phyloP scores from a whole-genome alignment of 2,888 invertebrate species.

The Hirtodrosophila cameraria region DNA sequence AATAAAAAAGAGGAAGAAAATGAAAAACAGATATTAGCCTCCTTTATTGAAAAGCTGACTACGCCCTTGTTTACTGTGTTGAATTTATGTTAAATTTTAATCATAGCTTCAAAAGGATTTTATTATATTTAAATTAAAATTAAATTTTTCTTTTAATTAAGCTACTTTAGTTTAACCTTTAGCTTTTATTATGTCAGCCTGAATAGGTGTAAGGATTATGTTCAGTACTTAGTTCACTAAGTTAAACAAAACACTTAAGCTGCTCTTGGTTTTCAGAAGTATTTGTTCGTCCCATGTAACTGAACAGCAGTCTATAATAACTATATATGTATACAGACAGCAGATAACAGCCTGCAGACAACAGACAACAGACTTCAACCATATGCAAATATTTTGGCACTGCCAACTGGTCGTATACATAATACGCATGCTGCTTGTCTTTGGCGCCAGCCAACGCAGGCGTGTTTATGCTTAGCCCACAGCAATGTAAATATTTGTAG shows the following conservation, averaged over 20 bases:
- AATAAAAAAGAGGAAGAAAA: too few relatives aligned
- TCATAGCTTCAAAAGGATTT: too few relatives aligned
- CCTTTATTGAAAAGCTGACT: too few relatives aligned
- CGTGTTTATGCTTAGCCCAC: conserved; percentile 15
- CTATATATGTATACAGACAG: conserved; percentile 1
- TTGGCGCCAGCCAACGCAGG: background rate
- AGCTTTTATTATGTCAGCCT: too few relatives aligned
- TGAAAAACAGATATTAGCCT: too few relatives aligned
- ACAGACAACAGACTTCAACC: conserved; percentile 36
- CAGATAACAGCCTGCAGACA: conserved; percentile 6
- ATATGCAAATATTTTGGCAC: conserved; percentile 65
- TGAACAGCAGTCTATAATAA: conserved; percentile 5
- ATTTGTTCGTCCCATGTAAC: conserved; percentile 4
- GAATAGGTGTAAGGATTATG: background rate
- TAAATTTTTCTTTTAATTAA: conserved; percentile 1
- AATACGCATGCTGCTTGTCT: conserved; percentile 39
- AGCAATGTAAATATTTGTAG: conserved; percentile 65
- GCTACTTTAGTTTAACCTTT: conserved; percentile 1
- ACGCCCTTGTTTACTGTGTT: too few relatives aligned
- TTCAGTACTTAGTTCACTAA: conserved; percentile 7
- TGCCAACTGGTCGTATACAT: conserved; percentile 61
- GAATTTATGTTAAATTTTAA: too few relatives aligned
- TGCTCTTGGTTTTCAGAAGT: conserved; percentile 20
- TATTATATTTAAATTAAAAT: background rate
- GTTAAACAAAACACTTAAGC: conserved; percentile 24